phyloP scores from a whole-genome alignment of 1,140 invertebrate species.

The Drosophila sulfurigaster region DNA sequence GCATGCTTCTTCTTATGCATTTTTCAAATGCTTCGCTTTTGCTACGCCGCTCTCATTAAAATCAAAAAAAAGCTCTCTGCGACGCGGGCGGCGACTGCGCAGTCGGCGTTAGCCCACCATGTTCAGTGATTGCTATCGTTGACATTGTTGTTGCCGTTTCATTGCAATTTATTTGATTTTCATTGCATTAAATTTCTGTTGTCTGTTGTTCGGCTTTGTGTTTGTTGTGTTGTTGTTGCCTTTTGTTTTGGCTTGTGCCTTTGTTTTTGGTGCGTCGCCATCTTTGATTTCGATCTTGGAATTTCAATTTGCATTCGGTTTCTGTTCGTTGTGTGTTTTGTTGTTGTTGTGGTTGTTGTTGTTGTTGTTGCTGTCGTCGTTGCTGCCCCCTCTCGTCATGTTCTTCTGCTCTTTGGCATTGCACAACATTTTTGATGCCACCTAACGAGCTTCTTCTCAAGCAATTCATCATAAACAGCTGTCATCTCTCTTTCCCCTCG shows the following conservation, averaged over 20 bases:
- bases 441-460: slow-evolving; percentile 56
- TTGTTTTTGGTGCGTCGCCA: slow-evolving; percentile 49
- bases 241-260: slow-evolving; percentile 54
- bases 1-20: slow-evolving; percentile 73
- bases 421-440: slow-evolving; percentile 31
- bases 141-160: slow-evolving; percentile 66
- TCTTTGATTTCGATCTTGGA: slow-evolving; percentile 72
- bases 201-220: slow-evolving; percentile 30
- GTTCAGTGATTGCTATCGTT: slow-evolving; percentile 76
- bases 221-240: slow-evolving; percentile 19
- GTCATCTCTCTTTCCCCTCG: background rate
- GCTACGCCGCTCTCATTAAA: slow-evolving; percentile 37
- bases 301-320: slow-evolving; percentile 74
- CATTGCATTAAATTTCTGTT: slow-evolving; percentile 75
- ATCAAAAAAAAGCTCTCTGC: background rate
- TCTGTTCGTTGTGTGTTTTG: slow-evolving; percentile 30
- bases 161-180: slow-evolving; percentile 83
- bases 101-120: slow-evolving; percentile 63
- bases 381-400: background rate
- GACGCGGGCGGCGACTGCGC: slow-evolving; percentile 9
- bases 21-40: slow-evolving; percentile 75
- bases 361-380: background rate
- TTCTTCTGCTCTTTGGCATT: slow-evolving; percentile 26
- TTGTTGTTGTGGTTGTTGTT: slow-evolving; percentile 34
- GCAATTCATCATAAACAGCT: slow-evolving; percentile 70